Base-by-base conservation (phyloP, 2,797 vertebrate genomes). In the Euphonia xanthogaster region DNA sequence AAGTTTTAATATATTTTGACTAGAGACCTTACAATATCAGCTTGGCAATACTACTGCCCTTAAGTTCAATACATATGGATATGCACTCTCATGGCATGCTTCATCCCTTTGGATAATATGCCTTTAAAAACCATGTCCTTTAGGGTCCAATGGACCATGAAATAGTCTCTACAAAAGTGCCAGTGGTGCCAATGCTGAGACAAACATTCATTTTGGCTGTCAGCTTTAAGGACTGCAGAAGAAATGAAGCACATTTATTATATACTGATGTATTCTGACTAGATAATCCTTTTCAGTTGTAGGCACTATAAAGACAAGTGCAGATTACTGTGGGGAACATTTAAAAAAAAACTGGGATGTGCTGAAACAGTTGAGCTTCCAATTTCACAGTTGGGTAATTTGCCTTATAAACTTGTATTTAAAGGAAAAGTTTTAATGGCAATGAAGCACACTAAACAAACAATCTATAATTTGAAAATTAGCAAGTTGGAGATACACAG, bases 61-160 rank as follows among this genome's bases (percentile, higher is more conserved):
- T 90, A 95, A 92, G 82, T 97, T 96, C 94, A 94, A 70, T 63
- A 96, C 88, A 72, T 75, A 72, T 78, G 85, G 96, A 91, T 93
- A 96, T 47, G 47, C 82, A 85, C 83, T 90, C 83, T 27, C 55
- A 86, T 87, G 72, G 65, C 80, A 91, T 47, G 78, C 94, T 96
- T 97, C 96, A 96, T 94, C 90, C 86, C 94, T 97, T 96, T 92
- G 95, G 94, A 97, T 98, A 97, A 98, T 97, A 94, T 51, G 84
- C 88, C 96, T 98, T 98, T 97, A 98, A 98, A 98, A 97, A 97
- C 97, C 98, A 97, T 98, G 97, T 98, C 97, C 98, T 98, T 98
- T 98, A 98, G 97, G 97, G 98, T 97, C 97, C 98, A 98, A 76
- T 97, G 97, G 96, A 98, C 97, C 98, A 96, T 98, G 98, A 98